Evolutionary conservation across 2,888 invertebrate genomes (phyloP), one percentile per base, ranked within the genome.

Genomic region (Troides aeacus): DNA sequence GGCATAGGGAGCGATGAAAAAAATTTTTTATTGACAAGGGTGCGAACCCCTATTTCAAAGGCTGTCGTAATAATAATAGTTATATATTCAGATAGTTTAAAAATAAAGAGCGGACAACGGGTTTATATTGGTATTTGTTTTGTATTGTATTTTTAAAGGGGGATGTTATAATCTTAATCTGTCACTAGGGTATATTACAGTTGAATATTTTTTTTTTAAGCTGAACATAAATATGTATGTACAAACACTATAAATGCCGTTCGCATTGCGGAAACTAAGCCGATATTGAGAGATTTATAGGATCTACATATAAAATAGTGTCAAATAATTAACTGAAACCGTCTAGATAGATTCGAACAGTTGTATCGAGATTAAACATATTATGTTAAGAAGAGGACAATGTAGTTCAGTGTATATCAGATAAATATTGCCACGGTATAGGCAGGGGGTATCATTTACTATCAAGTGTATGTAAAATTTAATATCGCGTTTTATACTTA

Each of bases 51-150:
- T 74, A 79, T 75, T 79, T 79, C 73, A 73, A 76, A 78, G 79
- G 50, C 75, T 75, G 72, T 76, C 79, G 74, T 80, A 82, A 85
- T 84, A 86, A 85, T 83, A 84, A 80, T 80, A 78, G 79, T 81
- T 82, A 81, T 80, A 81, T 39, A 79, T 77, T 80, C 58, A 42
- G 62, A 60, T 64, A 59, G 68, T 64, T 68, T 30, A 60, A 23
- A 63, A 39, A 50, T 15, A 30, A 50, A 24, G 39, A 36, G 21
- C 21, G 23, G n/a, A 58, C 68, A 63, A 62, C 46, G 8, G 30
- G 10, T 8, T 57, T 57, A 21, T 57, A 50, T 50, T 18, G 50
- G 15, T 50, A 50, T 50, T 17, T 4, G n/a, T 21, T 21, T 57
- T 57, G 57, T 21, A 21, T 0, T 57, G 5, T 6, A 39, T 39